Evolutionary conservation across 53 echinoderm and acorn worm species (phyloP).

Genomic region (Glandiceps talaboti): DNA sequence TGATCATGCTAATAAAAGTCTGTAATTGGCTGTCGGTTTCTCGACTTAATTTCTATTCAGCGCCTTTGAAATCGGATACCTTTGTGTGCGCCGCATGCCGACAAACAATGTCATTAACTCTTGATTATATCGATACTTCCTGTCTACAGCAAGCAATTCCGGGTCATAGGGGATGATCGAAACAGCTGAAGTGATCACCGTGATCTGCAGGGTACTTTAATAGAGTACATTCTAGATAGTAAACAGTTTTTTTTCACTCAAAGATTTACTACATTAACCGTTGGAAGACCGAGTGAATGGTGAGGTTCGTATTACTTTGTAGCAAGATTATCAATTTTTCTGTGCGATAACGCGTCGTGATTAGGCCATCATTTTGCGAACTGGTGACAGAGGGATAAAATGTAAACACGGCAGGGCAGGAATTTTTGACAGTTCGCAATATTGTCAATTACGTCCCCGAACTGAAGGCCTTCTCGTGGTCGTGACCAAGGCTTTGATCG

Average conservation of each 20-base stretch:
- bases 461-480: too few species aligned
- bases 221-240: too few species aligned
- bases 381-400: too few species aligned
- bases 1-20: not conserved
- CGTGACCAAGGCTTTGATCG: too few species aligned
- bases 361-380: too few species aligned
- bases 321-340: too few species aligned
- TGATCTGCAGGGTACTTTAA: not conserved
- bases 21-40: not conserved
- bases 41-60: not conserved
- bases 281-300: not conserved
- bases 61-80: not conserved
- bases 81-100: not conserved
- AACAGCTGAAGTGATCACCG: not conserved
- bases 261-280: too few species aligned
- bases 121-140: not conserved
- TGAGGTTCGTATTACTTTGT: not conserved
- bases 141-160: not conserved
- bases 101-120: not conserved
- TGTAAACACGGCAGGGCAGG: too few species aligned
- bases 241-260: too few species aligned
- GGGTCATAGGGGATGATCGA: not conserved
- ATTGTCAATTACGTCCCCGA: too few species aligned
- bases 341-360: too few species aligned
- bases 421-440: too few species aligned